Evolutionary conservation across 2,888 invertebrate species (phyloP).

Genomic region (Leptogaster cylindrica): DNA sequence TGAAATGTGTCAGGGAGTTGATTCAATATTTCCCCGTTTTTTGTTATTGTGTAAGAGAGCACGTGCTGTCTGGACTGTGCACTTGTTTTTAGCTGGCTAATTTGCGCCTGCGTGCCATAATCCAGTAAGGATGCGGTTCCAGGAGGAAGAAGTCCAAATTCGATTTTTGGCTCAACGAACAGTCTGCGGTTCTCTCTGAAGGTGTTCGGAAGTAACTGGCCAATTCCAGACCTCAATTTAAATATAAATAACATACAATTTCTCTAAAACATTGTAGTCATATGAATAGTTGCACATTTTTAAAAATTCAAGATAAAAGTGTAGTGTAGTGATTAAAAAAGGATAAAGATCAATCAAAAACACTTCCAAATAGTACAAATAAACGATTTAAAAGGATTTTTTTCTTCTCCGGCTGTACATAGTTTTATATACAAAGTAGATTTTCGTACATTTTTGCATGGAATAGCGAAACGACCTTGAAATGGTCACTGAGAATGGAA

Average conservation of each 20-base stretch:
- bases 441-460: conserved; percentile 22
- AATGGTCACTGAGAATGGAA: conserved; percentile 63
- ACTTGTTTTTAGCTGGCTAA: conserved; percentile 43
- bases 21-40: conserved; percentile 22
- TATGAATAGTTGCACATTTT: conserved; percentile 5
- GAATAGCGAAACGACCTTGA: conserved; percentile 46
- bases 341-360: conserved; percentile 17
- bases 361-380: conserved; percentile 15
- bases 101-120: conserved; percentile 45
- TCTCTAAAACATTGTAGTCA: conserved; percentile 34
- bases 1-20: not conserved
- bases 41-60: conserved; percentile 23
- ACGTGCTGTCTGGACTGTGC: conserved; percentile 41
- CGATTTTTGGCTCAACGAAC: conserved; percentile 29
- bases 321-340: conserved; percentile 40
- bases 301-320: not conserved
- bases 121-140: conserved; percentile 11
- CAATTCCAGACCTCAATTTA: conserved; percentile 37
- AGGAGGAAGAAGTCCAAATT: conserved; percentile 42
- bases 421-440: conserved; percentile 1
- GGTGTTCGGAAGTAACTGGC: conserved; percentile 43
- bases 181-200: conserved; percentile 47
- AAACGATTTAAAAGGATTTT: not conserved
- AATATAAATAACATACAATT: conserved; percentile 37
- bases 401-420: conserved; percentile 16